Conservation (phyloP, 2,888 invertebrate species). For the Oscheius onirici region DNA sequence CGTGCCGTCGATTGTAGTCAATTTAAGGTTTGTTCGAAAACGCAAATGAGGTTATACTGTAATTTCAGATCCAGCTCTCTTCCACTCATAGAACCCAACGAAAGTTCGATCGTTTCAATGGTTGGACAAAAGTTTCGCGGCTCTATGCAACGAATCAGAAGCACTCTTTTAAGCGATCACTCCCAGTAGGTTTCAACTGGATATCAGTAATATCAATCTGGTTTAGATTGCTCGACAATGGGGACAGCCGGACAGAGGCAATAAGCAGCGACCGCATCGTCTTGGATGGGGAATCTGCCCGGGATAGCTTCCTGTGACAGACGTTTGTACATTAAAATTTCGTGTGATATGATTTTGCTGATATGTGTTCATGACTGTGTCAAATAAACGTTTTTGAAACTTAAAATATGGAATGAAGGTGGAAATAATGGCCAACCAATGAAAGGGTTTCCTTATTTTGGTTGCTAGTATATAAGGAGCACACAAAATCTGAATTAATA, state of each 20-base stretch:
- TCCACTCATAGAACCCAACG: background rate
- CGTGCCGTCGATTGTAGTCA: constrained; percentile 42
- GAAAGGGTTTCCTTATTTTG: background rate
- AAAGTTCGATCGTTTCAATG: constrained; percentile 2
- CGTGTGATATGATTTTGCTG: background rate
- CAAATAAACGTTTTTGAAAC: too few relatives aligned
- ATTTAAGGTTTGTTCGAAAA: constrained; percentile 11
- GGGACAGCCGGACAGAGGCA: background rate
- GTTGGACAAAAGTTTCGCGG: constrained; percentile 11
- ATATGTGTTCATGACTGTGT: background rate
- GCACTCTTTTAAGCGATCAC: background rate
- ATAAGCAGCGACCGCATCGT: constrained; percentile 39
- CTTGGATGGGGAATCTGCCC: constrained; percentile 42
- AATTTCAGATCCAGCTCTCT: constrained; percentile 15
- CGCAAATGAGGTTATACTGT: background rate
- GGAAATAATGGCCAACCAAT: too few relatives aligned
- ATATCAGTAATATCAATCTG: background rate
- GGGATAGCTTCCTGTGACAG: constrained; percentile 45
- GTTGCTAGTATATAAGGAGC: background rate
- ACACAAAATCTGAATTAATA: too few relatives aligned
- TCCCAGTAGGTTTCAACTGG: constrained; percentile 3
- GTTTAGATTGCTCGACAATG: constrained; percentile 24
- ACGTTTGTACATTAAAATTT: background rate
- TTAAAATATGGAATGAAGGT: too few relatives aligned
- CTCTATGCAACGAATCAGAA: constrained; percentile 4